These are phyloP conservation scores for Lomographa bimaculata DNA, from an alignment of 2,888 invertebrate genomes.

Conservation along the genomic window DNA sequence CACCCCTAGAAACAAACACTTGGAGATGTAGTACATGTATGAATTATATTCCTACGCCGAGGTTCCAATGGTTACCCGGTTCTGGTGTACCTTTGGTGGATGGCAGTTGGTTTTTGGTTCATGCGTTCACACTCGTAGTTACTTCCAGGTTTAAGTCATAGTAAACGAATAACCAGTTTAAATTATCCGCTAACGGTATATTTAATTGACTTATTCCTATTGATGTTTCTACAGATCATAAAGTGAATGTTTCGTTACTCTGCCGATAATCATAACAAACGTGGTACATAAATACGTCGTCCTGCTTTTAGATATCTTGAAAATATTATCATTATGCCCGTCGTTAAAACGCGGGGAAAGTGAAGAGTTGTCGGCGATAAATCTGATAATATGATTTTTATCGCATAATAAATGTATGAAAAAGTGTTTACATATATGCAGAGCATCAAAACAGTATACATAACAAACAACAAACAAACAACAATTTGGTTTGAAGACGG, in stretches of 20 bases:
- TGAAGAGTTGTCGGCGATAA: slow-evolving; percentile 19
- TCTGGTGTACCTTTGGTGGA: too few relatives aligned
- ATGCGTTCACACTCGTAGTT: too few relatives aligned
- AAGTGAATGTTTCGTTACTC: too few relatives aligned
- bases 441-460: slow-evolving; percentile 51
- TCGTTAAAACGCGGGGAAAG: slow-evolving; percentile 17
- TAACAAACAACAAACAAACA: slow-evolving; percentile 67
- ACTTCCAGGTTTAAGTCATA: too few relatives aligned
- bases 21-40: slow-evolving; percentile 27
- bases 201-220: too few relatives aligned
- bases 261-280: too few relatives aligned
- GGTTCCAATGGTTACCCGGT: slow-evolving; percentile 9
- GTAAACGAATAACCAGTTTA: too few relatives aligned
- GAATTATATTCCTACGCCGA: slow-evolving; percentile 18
- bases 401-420: slow-evolving; percentile 38
- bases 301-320: not conserved
- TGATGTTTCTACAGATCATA: too few relatives aligned
- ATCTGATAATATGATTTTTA: slow-evolving; percentile 39
- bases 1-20: slow-evolving; percentile 41
- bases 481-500: slow-evolving; percentile 79
- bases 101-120: too few relatives aligned
- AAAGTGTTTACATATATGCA: slow-evolving; percentile 40
- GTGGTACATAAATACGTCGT: too few relatives aligned
- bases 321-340: not conserved
- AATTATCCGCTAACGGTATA: too few relatives aligned